Evolutionary conservation across 2,797 vertebrate species (phyloP).

Genomic region (Phrynocephalus vlangalii): DNA sequence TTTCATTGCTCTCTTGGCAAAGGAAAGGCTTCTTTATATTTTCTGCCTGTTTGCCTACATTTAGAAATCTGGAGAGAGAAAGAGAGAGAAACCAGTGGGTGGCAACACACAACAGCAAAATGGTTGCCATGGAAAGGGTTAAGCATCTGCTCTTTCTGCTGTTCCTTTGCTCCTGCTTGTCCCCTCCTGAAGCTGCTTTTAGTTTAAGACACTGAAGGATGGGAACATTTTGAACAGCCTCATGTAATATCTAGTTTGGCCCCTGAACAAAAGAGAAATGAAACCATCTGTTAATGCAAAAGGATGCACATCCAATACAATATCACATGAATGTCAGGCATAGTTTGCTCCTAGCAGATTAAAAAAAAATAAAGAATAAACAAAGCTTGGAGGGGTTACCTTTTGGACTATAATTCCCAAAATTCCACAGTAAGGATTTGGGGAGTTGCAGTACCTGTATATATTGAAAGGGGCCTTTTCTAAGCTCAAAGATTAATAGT

Average conservation of each 20-base stretch:
- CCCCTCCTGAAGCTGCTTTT: neutral
- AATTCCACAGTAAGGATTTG: no score
- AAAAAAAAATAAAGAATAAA: neutral
- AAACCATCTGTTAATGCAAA: neutral
- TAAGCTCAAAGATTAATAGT: no score
- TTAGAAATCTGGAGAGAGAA: neutral
- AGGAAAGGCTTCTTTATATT: neutral
- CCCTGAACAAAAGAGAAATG: neutral
- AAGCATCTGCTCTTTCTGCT: neutral
- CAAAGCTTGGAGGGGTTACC: no score
- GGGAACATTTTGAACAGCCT: no score
- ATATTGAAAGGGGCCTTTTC: no score
- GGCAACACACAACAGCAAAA: neutral
- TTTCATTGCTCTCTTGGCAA: neutral
- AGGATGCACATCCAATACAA: neutral
- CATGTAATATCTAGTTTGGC: neutral
- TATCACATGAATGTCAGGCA: neutral
- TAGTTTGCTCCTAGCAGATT: neutral
- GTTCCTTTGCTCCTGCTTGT: neutral
- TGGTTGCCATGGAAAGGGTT: slow-evolving; percentile 5
- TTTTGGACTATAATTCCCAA: no score
- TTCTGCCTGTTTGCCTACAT: neutral
- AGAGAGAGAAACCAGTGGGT: neutral
- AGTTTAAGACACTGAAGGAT: neutral
- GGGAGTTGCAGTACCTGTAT: no score